These are phyloP conservation scores for Mixornis gularis DNA, from an alignment of 2,113 vertebrate genomes.

Conservation along the genomic window DNA sequence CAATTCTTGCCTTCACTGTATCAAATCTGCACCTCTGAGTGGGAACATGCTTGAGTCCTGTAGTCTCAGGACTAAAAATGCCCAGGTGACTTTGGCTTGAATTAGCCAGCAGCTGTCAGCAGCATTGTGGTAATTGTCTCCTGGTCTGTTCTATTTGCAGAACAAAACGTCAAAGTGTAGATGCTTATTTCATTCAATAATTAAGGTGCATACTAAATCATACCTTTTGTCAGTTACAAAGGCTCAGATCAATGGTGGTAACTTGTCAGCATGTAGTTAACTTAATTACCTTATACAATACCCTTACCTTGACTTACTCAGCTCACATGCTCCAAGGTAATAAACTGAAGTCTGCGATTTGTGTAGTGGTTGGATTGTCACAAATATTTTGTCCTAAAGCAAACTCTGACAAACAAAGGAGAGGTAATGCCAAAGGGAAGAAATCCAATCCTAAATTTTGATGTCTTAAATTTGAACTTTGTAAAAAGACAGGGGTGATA, in stretches of 20 bases:
- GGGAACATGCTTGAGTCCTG: neutral
- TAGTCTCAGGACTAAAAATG: neutral
- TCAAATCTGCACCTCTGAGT: neutral
- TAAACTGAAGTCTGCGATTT: neutral
- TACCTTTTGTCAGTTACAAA: neutral
- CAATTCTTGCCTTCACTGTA: neutral
- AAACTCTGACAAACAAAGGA: neutral
- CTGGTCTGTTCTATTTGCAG: neutral
- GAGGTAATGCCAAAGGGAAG: neutral
- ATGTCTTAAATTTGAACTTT: neutral
- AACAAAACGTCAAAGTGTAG: fast-evolving
- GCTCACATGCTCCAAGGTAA: neutral
- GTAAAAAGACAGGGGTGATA: neutral
- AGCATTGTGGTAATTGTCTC: neutral
- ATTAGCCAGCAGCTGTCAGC: neutral
- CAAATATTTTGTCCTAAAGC: neutral
- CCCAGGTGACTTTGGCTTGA: neutral
- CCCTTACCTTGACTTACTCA: neutral
- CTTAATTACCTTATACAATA: neutral
- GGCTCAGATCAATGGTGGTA: neutral
- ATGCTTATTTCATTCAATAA: neutral
- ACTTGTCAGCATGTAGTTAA: neutral
- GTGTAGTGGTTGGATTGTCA: neutral
- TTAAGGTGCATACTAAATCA: neutral
- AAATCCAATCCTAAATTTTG: neutral